Percentiles rank a stretch among this genome's conserved stretches.
Evolutionary conservation across 2,888 invertebrate genomes (phyloP).

Genomic region (Patella depressa): DNA sequence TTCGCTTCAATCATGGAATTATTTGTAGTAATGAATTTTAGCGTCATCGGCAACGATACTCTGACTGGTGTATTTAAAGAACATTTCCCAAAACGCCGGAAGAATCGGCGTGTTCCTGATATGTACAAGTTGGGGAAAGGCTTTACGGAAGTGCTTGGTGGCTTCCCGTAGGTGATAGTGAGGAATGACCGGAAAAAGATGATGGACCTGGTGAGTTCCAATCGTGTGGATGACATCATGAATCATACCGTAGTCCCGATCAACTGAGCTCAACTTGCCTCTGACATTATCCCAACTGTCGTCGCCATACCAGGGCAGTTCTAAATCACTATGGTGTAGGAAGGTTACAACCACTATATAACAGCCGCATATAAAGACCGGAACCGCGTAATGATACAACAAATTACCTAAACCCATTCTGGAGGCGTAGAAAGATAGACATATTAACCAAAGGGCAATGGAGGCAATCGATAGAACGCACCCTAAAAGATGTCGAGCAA

Average conservation of each 20-base stretch:
- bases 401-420: conserved; percentile 49
- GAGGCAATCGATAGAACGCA: conserved; percentile 47
- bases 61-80: conserved; percentile 52
- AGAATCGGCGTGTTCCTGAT: conserved; percentile 59
- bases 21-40: conserved; percentile 49
- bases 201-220: conserved; percentile 68
- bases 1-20: neutral
- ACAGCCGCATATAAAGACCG: conserved; percentile 61
- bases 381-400: conserved; percentile 56
- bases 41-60: conserved; percentile 42
- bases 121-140: conserved; percentile 60
- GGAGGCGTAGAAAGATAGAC: conserved; percentile 45
- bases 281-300: conserved; percentile 64
- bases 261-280: conserved; percentile 68
- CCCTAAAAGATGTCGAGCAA: conserved; percentile 47
- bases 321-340: conserved; percentile 67
- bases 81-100: conserved; percentile 61
- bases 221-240: conserved; percentile 65
- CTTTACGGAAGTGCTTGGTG: conserved; percentile 58
- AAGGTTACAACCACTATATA: conserved; percentile 66
- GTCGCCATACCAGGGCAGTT: conserved; percentile 65
- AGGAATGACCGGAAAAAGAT: conserved; percentile 66
- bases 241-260: conserved; percentile 67
- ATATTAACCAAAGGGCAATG: conserved; percentile 43
- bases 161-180: conserved; percentile 68